Conservation (phyloP, 1,140 invertebrate species). For the Saccostrea echinata region DNA sequence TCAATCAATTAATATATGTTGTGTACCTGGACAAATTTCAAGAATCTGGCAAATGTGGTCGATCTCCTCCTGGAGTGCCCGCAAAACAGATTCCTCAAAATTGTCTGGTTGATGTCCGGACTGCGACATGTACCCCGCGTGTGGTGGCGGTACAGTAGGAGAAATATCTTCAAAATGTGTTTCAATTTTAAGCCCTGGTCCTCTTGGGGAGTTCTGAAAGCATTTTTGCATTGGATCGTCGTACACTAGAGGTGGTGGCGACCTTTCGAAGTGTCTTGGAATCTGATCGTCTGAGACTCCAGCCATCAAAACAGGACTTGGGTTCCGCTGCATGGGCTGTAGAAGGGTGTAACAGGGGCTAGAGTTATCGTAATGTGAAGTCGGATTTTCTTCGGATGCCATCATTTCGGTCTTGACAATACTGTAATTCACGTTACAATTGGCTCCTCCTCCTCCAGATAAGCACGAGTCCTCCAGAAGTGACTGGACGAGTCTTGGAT, state of each 20-base stretch:
- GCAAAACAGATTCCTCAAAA: conserved; percentile 23
- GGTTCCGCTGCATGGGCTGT: conserved; percentile 2
- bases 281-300: neutral
- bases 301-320: neutral
- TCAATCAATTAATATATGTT: neutral
- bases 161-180: neutral
- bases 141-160: neutral
- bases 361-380: neutral
- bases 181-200: neutral
- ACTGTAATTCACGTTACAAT: neutral
- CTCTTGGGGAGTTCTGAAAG: neutral
- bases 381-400: neutral
- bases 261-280: neutral
- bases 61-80: conserved; percentile 29
- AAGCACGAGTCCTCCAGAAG: neutral
- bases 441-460: neutral
- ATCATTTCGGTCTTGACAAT: conserved; percentile 3
- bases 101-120: neutral
- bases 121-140: neutral
- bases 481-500: neutral
- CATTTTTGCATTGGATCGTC: neutral
- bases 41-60: conserved; percentile 38
- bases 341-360: conserved; percentile 2
- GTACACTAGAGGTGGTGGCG: neutral
- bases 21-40: conserved; percentile 18